Evolutionary conservation across 2,113 vertebrate genomes (phyloP), one percentile per base, ranked within the genome.

Genomic region (Melanerpes aurifrons): DNA sequence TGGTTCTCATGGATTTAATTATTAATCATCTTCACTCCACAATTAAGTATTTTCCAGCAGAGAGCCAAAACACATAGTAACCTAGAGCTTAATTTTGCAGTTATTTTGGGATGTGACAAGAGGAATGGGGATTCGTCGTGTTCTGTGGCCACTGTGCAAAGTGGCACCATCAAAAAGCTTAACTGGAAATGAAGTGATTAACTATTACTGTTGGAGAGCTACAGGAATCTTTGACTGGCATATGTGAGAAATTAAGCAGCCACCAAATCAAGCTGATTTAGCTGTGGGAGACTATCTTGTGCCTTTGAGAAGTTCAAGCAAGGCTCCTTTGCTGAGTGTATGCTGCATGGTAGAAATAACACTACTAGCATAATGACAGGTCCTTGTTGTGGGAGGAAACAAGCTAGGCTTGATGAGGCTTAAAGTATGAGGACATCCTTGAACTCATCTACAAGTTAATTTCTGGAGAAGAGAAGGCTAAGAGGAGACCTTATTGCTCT

Each of bases 341-440:
- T 16, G 40, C 15, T 29, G 16, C 9, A 10, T 16, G 31, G 47
- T 58, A 68, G 32, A 19, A 78, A 31, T 56, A 61, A 64, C 8
- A 14, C 25, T 0, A 0, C 16, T 53, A 32, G 43, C 1, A 2
- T 7, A 61, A 32, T 35, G 69, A 61, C 26, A 81, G 21, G 7
- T 57, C 16, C 25, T 5, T 0, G 0, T 11, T 19, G 26, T 0
- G 14, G 22, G 47, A 76, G 48, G 15, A 57, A 84, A 75, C 17
- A 61, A 58, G 45, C 0, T 15, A 45, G 43, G 43, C 43, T 45
- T 45, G 15, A 45, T 45, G 43, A 45, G 40, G 40, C 40, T 40
- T 40, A 40, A 40, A 16, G 43, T 15, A 45, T 45, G 43, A 45
- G 43, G 43, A 45, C 15, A 45, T 15, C 15, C 43, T 45, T 45